Conservation (phyloP, 2,888 invertebrate species). For the Volucella inflata region DNA sequence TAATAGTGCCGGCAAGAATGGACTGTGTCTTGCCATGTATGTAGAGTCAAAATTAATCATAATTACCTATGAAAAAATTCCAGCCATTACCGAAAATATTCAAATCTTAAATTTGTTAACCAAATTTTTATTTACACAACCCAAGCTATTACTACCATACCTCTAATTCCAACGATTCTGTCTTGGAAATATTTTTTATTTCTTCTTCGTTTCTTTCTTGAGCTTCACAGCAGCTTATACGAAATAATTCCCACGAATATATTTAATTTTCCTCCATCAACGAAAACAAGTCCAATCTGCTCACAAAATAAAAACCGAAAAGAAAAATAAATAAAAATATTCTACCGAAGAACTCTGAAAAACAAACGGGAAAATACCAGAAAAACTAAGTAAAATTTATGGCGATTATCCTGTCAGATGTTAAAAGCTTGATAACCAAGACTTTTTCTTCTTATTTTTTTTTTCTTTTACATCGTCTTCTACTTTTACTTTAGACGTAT, state of each 20-base stretch:
- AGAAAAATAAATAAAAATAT: slow-evolving; percentile 3
- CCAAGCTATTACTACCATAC: too few species aligned
- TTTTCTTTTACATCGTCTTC: slow-evolving; percentile 1
- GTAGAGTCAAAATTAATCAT: too few species aligned
- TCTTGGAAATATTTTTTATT: too few species aligned
- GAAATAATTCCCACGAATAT: slow-evolving; percentile 12
- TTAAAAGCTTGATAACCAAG: slow-evolving; percentile 78
- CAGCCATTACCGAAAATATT: not conserved
- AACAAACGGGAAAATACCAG: slow-evolving; percentile 20
- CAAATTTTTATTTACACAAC: too few species aligned
- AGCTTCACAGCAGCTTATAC: not conserved
- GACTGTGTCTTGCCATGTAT: too few species aligned
- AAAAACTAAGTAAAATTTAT: slow-evolving; percentile 77
- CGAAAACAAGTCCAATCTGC: slow-evolving; percentile 35
- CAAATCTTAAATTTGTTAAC: too few species aligned
- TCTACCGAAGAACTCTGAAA: not conserved
- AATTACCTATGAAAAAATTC: too few species aligned
- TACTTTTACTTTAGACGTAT: not conserved
- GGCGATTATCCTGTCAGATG: slow-evolving; percentile 78
- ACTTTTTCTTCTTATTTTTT: slow-evolving; percentile 17
- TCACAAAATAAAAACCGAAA: slow-evolving; percentile 24
- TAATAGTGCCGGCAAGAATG: too few species aligned
- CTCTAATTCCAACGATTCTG: too few species aligned
- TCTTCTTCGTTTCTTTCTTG: too few species aligned
- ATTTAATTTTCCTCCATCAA: slow-evolving; percentile 4